These are phyloP conservation scores for Volucella inflata DNA, from an alignment of 2,888 invertebrate species.

Conservation along the genomic window DNA sequence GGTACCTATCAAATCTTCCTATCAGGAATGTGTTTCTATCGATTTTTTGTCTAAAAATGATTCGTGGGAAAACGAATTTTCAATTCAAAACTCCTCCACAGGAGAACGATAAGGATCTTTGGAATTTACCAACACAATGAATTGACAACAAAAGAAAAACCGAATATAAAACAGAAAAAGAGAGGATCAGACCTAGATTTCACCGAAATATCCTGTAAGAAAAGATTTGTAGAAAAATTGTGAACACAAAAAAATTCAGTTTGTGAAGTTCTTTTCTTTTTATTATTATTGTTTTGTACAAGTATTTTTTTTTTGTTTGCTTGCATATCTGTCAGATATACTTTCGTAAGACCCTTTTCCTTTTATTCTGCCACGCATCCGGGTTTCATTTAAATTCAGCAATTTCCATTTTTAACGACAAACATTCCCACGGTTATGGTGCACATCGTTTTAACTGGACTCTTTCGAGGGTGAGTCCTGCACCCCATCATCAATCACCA, in stretches of 20 bases:
- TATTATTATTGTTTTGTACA: slow-evolving; percentile 32
- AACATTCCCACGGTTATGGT: slow-evolving; percentile 49
- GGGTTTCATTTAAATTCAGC: slow-evolving; percentile 9
- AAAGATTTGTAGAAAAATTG: background rate
- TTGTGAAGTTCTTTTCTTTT: slow-evolving; percentile 16
- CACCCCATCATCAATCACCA: slow-evolving; percentile 15
- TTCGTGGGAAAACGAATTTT: slow-evolving; percentile 48
- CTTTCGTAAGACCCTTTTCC: slow-evolving; percentile 20
- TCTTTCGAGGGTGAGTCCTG: slow-evolving; percentile 15
- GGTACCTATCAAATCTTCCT: too few relatives aligned
- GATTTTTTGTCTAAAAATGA: background rate
- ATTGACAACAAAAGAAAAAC: background rate
- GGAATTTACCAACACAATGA: slow-evolving; percentile 37
- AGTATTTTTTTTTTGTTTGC: slow-evolving; percentile 14
- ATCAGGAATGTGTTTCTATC: background rate
- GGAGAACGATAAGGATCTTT: slow-evolving; percentile 26
- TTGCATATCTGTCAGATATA: slow-evolving; percentile 65
- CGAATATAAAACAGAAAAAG: slow-evolving; percentile 6
- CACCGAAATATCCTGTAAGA: slow-evolving; percentile 10
- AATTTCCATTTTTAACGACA: background rate
- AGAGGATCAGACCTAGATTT: slow-evolving; percentile 12
- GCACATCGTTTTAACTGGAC: slow-evolving; percentile 13
- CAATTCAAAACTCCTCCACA: background rate
- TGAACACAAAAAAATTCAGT: slow-evolving; percentile 3
- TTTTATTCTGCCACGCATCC: slow-evolving; percentile 31